Evolutionary conservation across 2,113 vertebrate species (phyloP).

Genomic region (Bos javanicus): DNA sequence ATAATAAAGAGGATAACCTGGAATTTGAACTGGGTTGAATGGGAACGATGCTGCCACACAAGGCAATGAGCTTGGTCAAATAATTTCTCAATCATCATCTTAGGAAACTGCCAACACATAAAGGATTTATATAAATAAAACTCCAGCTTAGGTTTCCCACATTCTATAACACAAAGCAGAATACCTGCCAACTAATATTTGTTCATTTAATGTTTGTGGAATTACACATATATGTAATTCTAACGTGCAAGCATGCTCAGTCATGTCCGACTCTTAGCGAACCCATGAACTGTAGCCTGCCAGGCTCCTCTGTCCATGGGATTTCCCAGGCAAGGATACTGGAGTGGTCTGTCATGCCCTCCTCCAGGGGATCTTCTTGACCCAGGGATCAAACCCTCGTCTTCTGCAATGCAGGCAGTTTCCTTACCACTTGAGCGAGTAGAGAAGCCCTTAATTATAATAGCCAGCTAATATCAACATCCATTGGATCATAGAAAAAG

Average conservation of each 20-base stretch:
- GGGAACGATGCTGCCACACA: not conserved
- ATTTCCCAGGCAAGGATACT: not conserved
- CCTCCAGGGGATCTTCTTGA: not conserved
- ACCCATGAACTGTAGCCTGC: not conserved
- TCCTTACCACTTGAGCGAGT: not conserved
- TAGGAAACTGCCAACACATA: not conserved
- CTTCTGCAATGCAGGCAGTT: not conserved
- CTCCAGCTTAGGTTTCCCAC: not conserved
- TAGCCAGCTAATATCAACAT: not conserved
- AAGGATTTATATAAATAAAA: not conserved
- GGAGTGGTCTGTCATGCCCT: not conserved
- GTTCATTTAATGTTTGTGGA: not conserved
- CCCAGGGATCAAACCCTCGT: not conserved
- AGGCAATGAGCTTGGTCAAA: not conserved
- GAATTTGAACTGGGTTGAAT: not conserved
- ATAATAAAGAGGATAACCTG: not conserved
- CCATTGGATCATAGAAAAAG: not conserved
- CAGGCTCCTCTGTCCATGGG: not conserved
- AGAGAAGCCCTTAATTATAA: not conserved
- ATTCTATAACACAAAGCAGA: not conserved
- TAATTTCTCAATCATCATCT: not conserved
- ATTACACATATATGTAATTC: not conserved
- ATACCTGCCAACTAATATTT: not conserved
- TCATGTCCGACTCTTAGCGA: accelerated
- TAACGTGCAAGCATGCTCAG: not conserved